A percentile compares a stretch with the other conserved stretches of the same genome.
Conservation (phyloP, 2,797 vertebrate species). For the Notamacropus eugenii region DNA sequence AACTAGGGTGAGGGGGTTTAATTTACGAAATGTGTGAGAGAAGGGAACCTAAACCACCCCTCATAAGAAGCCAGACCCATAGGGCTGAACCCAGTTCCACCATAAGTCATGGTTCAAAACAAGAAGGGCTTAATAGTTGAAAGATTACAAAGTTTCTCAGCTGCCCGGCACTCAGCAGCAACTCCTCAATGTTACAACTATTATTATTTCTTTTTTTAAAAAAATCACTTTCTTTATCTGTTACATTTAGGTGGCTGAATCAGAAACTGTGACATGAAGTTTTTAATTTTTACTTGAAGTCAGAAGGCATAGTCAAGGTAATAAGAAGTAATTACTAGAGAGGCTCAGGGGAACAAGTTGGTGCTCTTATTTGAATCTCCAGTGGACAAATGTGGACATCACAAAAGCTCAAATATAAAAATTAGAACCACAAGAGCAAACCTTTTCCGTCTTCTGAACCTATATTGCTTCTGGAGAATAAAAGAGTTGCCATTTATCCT, state of each 20-base stretch:
- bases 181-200: not conserved
- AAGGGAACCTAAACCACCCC: not conserved
- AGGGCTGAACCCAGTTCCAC: not conserved
- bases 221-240: not conserved
- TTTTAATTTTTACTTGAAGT: conserved; percentile 49
- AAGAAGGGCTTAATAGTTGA: not conserved
- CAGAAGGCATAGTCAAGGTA: conserved; percentile 35
- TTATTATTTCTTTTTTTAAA: not conserved
- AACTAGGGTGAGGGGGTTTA: not conserved
- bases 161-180: not conserved
- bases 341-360: conserved; percentile 19
- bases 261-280: not conserved
- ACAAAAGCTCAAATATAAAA: conserved; percentile 4
- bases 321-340: conserved; percentile 58
- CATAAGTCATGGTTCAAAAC: not conserved
- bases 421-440: not conserved
- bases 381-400: conserved; percentile 3
- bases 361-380: not conserved
- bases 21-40: not conserved
- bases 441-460: not conserved
- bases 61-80: not conserved
- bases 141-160: not conserved
- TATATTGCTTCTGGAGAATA: not conserved
- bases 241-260: conserved; percentile 19
- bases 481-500: not conserved